These are phyloP conservation scores for Upupa epops DNA, from an alignment of 2,113 vertebrate species.

Conservation along the genomic window DNA sequence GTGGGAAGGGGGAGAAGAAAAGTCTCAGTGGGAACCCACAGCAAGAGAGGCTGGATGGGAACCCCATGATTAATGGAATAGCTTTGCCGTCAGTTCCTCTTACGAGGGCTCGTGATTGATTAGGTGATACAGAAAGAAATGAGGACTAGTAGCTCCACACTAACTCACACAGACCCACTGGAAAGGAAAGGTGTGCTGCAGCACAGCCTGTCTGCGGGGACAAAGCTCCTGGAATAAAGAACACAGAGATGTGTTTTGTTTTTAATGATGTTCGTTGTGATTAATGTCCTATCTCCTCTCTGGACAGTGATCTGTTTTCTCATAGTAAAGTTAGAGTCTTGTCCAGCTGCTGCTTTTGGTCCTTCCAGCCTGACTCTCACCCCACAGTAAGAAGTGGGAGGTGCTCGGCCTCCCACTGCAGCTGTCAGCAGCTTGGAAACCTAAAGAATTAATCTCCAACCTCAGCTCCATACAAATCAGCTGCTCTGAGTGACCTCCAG, in stretches of 20 bases:
- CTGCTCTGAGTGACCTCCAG: not conserved
- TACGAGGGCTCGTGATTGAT: not conserved
- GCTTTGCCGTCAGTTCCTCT: not conserved
- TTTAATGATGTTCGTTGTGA: not conserved
- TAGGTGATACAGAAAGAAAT: not conserved
- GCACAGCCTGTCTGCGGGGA: not conserved
- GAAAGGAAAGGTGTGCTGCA: not conserved
- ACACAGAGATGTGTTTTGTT: rapidly evolving
- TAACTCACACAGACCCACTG: not conserved
- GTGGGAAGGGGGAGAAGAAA: not conserved
- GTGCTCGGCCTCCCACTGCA: not conserved
- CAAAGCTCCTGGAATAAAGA: not conserved
- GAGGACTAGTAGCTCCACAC: not conserved
- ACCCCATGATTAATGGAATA: not conserved
- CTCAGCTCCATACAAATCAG: not conserved
- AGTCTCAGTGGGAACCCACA: not conserved
- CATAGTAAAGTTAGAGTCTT: not conserved
- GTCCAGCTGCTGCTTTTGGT: not conserved
- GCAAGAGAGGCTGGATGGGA: not conserved
- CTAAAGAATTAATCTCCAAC: not conserved
- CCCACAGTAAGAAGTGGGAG: not conserved
- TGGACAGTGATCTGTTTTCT: not conserved
- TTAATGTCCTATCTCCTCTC: not conserved
- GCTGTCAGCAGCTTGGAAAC: not conserved
- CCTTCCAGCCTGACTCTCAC: not conserved